Base-by-base conservation (phyloP, 1,140 invertebrate genomes). In the Thrips palmi region DNA sequence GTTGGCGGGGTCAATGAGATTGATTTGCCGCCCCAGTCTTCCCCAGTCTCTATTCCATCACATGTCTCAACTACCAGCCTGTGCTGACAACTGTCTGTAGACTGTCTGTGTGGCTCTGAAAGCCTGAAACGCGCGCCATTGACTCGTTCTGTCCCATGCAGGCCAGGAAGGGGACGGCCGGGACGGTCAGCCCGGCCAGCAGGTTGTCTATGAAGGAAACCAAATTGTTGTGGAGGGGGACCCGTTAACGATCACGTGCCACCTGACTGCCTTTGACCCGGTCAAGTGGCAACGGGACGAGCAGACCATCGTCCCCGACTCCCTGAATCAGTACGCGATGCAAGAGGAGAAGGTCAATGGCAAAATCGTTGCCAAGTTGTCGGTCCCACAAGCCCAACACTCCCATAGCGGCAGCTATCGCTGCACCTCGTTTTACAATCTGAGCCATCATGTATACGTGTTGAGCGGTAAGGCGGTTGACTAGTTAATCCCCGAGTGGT, bases 211-310 rank as follows among this genome's bases (percentile, higher is more conserved):
- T 27, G 38, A 43, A 27, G 41, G 44, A 22, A 40, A 40, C 19
- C 39, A 38, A 15, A 44, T 27, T 19, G 41, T 45, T 15, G 39
- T 29, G 12, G 44, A 47, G 34, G 46, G 46, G 17, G 31, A 40
- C 6, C 43, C 40, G 14, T 47, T 47, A 37, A 36, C 28, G 8
- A 47, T 47, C 17, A 40, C 29, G 40, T 47, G 46, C 39, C 33
- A 31, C 18, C 31, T 47, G n/a, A 43, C 46, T 10, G n/a, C 29
- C 25, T 47, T 47, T 22, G 37, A 45, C 29, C 27, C 37, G 10
- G 32, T 45, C n/a, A 45, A 47, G 37, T 47, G 46, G 46, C 38
- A 43, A 31, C 42, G 41, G 36, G 41, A 47, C 29, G 41, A 27
- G 14, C 24, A 33, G 15, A 11, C 18, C 8, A 33, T 37, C 12